Conservation (phyloP, 2,888 invertebrate species). For the Antheraea yamamai region DNA sequence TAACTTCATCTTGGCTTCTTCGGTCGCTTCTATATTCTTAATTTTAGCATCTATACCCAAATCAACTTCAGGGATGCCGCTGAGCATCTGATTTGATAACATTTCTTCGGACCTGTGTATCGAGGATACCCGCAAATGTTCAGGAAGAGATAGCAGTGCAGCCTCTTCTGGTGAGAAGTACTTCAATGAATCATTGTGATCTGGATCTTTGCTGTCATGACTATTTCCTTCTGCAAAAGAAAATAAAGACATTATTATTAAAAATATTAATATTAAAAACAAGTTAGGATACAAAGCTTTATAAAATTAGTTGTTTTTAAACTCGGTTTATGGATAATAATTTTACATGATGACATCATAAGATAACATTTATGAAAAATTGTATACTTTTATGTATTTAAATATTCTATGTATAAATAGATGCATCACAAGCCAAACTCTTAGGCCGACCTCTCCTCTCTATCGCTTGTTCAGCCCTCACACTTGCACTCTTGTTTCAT, state of each 20-base stretch:
- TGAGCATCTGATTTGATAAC: conserved; percentile 99
- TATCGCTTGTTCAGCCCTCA: too few relatives aligned
- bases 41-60: conserved; percentile 99
- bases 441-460: too few relatives aligned
- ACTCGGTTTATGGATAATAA: too few relatives aligned
- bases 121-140: conserved; percentile 92
- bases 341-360: too few relatives aligned
- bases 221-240: conserved; percentile 62
- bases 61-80: conserved; percentile 99
- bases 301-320: too few relatives aligned
- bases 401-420: too few relatives aligned
- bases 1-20: conserved; percentile 97
- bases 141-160: conserved; percentile 93
- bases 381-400: too few relatives aligned
- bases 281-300: neutral
- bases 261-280: neutral
- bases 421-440: too few relatives aligned
- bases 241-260: neutral
- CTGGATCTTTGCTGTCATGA: conserved; percentile 67
- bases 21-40: conserved; percentile 98
- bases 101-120: conserved; percentile 97
- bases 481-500: too few relatives aligned
- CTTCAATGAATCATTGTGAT: conserved; percentile 74
- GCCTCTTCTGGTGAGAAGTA: conserved; percentile 95
- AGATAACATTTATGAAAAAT: too few relatives aligned